phyloP scores from a whole-genome alignment of 2,113 vertebrate genomes.

The Rhinolophus sinicus region DNA sequence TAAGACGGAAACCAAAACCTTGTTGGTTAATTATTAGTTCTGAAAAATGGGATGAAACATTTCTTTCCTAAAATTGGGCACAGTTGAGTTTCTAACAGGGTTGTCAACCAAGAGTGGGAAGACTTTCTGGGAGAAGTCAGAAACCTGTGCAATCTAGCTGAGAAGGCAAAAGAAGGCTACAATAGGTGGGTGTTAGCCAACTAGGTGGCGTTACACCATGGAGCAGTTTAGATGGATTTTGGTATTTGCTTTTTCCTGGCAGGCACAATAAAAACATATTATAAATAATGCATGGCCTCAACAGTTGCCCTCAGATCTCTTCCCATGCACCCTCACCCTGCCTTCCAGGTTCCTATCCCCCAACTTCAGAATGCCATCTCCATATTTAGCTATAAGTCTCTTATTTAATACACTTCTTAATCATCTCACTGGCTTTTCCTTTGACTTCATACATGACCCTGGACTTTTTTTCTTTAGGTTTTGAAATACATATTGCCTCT shows the following conservation, averaged over 20 bases:
- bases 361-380: not conserved
- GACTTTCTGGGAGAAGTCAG: not conserved
- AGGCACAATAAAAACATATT: not conserved
- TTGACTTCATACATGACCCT: not conserved
- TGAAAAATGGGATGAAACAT: not conserved
- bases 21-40: not conserved
- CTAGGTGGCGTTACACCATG: not conserved
- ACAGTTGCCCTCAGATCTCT: not conserved
- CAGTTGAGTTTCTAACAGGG: not conserved
- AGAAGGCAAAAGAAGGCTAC: not conserved
- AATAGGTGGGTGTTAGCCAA: not conserved
- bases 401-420: not conserved
- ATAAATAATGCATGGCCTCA: not conserved
- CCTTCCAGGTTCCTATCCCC: fast-evolving
- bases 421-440: not conserved
- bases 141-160: not conserved
- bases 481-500: not conserved
- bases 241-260: not conserved
- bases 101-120: not conserved
- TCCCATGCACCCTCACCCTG: not conserved
- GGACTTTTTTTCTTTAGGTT: not conserved
- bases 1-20: not conserved
- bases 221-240: not conserved
- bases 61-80: not conserved
- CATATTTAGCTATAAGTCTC: fast-evolving